Conservation (phyloP, 2,113 vertebrate species). For the Sphyrna mokarran region DNA sequence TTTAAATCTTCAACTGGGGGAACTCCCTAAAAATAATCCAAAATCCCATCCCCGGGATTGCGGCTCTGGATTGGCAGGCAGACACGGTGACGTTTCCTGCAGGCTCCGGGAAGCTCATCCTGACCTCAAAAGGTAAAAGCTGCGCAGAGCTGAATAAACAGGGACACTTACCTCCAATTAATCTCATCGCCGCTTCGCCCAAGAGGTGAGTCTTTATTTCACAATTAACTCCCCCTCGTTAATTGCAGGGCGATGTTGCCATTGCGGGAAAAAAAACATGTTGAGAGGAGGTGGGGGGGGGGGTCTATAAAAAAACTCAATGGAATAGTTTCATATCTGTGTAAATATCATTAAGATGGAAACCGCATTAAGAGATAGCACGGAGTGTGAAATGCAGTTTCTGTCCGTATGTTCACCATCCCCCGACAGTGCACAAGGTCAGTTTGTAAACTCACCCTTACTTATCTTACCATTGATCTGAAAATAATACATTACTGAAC, state of each 20-base stretch:
- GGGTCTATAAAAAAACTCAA: not conserved
- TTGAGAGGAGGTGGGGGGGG: not conserved
- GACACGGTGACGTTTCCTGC: not conserved
- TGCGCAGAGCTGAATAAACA: not conserved
- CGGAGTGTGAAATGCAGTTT: slow-evolving; percentile 4
- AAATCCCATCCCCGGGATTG: not conserved
- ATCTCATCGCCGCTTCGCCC: not conserved
- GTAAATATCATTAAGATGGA: not conserved
- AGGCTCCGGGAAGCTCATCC: not conserved
- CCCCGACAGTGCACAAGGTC: not conserved
- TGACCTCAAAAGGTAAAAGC: not conserved
- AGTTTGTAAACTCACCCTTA: not conserved
- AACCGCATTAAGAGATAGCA: not conserved
- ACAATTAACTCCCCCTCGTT: not conserved
- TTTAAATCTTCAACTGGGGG: not conserved
- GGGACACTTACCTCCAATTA: not conserved
- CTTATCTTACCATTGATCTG: not conserved
- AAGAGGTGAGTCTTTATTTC: not conserved
- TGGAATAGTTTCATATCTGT: not conserved
- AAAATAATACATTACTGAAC: not conserved
- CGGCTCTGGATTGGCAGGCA: not conserved
- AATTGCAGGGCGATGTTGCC: not conserved
- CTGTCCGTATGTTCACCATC: not conserved
- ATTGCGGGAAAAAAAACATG: not conserved
- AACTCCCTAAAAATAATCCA: not conserved